A percentile compares a stretch with the other conserved stretches of the same genome.
Evolutionary conservation across 2,888 invertebrate genomes (phyloP).

Genomic region (Caenorhabditis drosophilae): DNA sequence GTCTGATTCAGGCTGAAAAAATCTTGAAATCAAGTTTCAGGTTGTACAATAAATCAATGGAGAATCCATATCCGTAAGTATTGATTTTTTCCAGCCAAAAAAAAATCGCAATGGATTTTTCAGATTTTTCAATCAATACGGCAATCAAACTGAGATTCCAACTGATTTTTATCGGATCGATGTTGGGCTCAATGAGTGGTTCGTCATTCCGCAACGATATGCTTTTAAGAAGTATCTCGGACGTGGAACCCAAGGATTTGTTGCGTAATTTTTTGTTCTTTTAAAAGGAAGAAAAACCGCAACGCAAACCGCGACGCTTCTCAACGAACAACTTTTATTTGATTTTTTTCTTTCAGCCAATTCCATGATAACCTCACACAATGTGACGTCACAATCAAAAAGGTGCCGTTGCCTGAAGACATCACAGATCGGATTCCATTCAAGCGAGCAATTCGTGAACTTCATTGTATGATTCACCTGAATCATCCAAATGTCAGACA

Average conservation of each 20-base stretch:
- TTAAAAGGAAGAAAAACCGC: no score
- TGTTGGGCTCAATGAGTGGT: constrained; percentile 1
- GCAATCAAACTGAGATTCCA: not conserved
- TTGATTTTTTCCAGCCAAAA: no score
- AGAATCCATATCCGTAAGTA: not conserved
- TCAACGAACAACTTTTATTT: no score
- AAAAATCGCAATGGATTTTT: not conserved
- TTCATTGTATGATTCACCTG: constrained; percentile 98
- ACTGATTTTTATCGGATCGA: not conserved
- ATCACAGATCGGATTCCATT: constrained; percentile 99
- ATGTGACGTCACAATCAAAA: constrained; percentile 94
- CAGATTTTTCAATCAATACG: not conserved
- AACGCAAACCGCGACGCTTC: not conserved
- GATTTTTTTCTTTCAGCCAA: constrained; percentile 77
- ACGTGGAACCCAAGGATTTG: constrained; percentile 4
- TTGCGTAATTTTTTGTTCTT: no score
- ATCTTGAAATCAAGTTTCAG: no score
- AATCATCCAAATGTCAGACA: constrained; percentile 89
- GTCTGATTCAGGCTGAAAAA: no score
- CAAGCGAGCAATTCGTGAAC: constrained; percentile 97
- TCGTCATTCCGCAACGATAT: not conserved
- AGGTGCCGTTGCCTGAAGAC: constrained; percentile 84
- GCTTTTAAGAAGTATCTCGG: not conserved
- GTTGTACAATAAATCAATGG: not conserved
- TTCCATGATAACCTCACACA: constrained; percentile 92